A percentile compares a stretch with the other conserved stretches of the same genome.
Conservation (phyloP, 1,140 invertebrate species). For the Rhyzopertha dominica region DNA sequence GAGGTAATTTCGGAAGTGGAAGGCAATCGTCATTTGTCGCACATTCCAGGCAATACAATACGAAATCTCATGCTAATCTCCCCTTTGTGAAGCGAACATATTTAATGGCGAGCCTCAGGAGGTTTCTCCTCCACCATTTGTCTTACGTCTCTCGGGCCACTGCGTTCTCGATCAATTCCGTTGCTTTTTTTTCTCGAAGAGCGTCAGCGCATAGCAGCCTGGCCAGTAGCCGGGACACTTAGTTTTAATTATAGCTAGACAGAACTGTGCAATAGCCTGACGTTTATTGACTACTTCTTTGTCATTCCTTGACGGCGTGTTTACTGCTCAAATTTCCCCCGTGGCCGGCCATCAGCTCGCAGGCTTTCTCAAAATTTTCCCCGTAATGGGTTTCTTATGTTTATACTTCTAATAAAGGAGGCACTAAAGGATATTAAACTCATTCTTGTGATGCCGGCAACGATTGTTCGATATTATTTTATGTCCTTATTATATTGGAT, state of each 20-base stretch:
- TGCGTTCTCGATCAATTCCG: slow-evolving; percentile 38
- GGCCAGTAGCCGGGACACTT: slow-evolving; percentile 18
- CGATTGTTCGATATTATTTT: too few relatives aligned
- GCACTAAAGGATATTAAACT: too few relatives aligned
- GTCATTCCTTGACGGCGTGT: slow-evolving; percentile 14
- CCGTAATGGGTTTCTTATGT: too few relatives aligned
- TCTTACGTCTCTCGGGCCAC: slow-evolving; percentile 35
- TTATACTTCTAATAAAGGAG: too few relatives aligned
- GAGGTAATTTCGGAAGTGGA: too few relatives aligned
- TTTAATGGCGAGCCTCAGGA: slow-evolving; percentile 23
- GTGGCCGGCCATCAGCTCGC: too few relatives aligned
- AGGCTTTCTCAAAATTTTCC: too few relatives aligned
- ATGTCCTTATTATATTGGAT: too few relatives aligned
- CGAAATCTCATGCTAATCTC: too few relatives aligned
- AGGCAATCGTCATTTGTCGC: too few relatives aligned
- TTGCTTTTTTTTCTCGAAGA: slow-evolving; percentile 22
- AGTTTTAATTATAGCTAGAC: slow-evolving; percentile 29
- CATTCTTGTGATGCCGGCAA: too few relatives aligned
- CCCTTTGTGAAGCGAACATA: slow-evolving; percentile 24
- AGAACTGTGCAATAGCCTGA: slow-evolving; percentile 13
- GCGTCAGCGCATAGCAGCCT: slow-evolving; percentile 6
- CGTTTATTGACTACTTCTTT: slow-evolving; percentile 23
- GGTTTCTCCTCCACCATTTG: slow-evolving; percentile 34
- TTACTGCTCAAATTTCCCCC: slow-evolving; percentile 21
- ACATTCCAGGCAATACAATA: too few relatives aligned